Evolutionary conservation across 1,140 invertebrate genomes (phyloP).

Genomic region (Pollicipes pollicipes): DNA sequence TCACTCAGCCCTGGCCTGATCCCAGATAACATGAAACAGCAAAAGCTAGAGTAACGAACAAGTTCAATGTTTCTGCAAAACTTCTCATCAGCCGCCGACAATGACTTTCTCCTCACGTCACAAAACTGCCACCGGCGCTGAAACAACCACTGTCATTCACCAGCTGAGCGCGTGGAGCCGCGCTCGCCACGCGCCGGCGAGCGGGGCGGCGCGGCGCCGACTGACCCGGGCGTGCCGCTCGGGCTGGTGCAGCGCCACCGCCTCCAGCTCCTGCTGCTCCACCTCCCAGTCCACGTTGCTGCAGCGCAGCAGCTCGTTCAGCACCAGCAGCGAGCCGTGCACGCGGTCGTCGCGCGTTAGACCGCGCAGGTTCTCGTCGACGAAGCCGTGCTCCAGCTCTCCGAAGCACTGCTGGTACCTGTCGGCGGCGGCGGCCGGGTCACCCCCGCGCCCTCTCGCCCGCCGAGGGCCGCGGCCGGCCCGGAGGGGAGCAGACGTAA

Average conservation of each 20-base stretch:
- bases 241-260: slow-evolving; percentile 84
- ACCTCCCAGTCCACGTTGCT: slow-evolving; percentile 77
- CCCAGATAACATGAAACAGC: no score
- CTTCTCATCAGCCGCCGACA: no score
- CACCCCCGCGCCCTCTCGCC: slow-evolving; percentile 50
- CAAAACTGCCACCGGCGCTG: no score
- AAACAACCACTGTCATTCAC: no score
- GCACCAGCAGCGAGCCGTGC: slow-evolving; percentile 78
- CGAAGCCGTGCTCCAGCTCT: slow-evolving; percentile 62
- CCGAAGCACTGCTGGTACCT: slow-evolving; percentile 70
- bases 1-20: no score
- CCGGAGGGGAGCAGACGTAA: slow-evolving; percentile 46
- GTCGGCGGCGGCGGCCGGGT: slow-evolving; percentile 5
- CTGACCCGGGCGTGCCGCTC: slow-evolving; percentile 88
- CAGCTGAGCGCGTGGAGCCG: no score
- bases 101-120: no score
- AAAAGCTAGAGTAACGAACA: no score
- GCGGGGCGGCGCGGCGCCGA: slow-evolving; percentile 93
- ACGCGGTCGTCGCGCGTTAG: slow-evolving; percentile 72
- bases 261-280: slow-evolving; percentile 46
- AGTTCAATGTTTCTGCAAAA: no score
- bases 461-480: slow-evolving; percentile 85
- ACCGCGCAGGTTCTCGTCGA: slow-evolving; percentile 44
- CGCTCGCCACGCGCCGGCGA: no score
- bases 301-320: slow-evolving; percentile 85